Base-by-base conservation (phyloP, 2,113 vertebrate genomes). In the Oryzias curvinotus region DNA sequence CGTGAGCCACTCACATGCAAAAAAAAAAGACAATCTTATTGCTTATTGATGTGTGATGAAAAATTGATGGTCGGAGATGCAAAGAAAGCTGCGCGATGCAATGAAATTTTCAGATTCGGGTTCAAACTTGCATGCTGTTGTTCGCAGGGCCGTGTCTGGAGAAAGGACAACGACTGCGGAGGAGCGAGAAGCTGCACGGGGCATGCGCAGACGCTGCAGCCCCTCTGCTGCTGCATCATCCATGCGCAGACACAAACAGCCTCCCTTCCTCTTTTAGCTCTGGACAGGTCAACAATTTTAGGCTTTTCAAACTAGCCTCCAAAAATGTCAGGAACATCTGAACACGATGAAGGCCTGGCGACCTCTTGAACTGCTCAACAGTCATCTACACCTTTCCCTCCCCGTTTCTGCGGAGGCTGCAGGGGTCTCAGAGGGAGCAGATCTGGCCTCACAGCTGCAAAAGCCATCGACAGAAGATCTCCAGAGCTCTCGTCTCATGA, bases 371-470 rank as follows among this genome's bases (percentile, higher is more conserved):
- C 26, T 25, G 15, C 21, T 26, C 7, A 44, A 5, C n/a, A 1
- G 8, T 36, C 36, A 3, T 48, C 45, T 43, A 59, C 63, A 58
- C 41, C 42, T n/a, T 48, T 21, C 14, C 46, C 25, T 69, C 68
- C 60, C 45, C 46, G 15, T 41, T 15, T 7, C 19, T 60, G 26
- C 15, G 25, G 64, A 54, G 53, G 36, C 66, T 41, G 14, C 52
- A n/a, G 51, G 19, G 56, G 66, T 65, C 52, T 79, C 71, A 47
- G 28, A 10, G 7, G 17, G 45, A 62, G 49, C 65, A 18, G 10
- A 8, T 68, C 47, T 25, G 58, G n/a, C 51, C 69, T 68, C 69
- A 72, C 88, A 90, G 84, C 88, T 92, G 90, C 75, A 84, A 41
- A 80, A 90, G 58, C 63, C 78, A 86, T 91, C 60, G 57, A n/a